phyloP scores from a whole-genome alignment of 2,113 vertebrate genomes.

The Speoplatyrhinus poulsoni region DNA sequence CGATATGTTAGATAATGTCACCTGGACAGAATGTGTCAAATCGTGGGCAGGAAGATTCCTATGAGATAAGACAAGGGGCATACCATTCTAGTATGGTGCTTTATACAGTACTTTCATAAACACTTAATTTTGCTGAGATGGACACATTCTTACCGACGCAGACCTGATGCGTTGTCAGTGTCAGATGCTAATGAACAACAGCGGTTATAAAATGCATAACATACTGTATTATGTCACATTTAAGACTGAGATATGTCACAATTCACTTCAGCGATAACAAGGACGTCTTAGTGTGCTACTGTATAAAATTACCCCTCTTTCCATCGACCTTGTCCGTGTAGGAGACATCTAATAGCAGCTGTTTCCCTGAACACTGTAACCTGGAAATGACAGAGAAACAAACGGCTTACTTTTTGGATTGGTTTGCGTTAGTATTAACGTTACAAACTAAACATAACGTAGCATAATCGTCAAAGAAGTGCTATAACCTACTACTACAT shows the following conservation, averaged over 20 bases:
- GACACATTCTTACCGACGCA: slow-evolving; percentile 9
- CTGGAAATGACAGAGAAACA: slow-evolving; percentile 15
- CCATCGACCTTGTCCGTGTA: slow-evolving; percentile 1
- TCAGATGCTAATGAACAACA: not conserved
- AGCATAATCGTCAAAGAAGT: no score
- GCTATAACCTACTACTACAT: no score
- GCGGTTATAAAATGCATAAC: not conserved
- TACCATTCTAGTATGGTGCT: no score
- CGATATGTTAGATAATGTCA: slow-evolving; percentile 2
- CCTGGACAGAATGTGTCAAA: slow-evolving; percentile 1
- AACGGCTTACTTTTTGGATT: not conserved
- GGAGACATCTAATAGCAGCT: not conserved
- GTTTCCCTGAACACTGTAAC: slow-evolving; percentile 27
- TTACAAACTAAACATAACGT: not conserved
- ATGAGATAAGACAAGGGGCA: not conserved
- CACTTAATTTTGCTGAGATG: not conserved
- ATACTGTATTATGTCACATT: not conserved
- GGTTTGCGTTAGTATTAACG: not conserved
- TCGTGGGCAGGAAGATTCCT: slow-evolving; percentile 1
- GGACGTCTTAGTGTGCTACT: not conserved
- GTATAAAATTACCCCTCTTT: not conserved
- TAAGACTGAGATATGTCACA: not conserved
- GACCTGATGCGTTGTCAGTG: not conserved
- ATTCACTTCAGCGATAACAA: not conserved
- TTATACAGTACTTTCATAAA: not conserved